phyloP scores from a whole-genome alignment of 2,113 vertebrate genomes.

The Glaucomys volans region DNA sequence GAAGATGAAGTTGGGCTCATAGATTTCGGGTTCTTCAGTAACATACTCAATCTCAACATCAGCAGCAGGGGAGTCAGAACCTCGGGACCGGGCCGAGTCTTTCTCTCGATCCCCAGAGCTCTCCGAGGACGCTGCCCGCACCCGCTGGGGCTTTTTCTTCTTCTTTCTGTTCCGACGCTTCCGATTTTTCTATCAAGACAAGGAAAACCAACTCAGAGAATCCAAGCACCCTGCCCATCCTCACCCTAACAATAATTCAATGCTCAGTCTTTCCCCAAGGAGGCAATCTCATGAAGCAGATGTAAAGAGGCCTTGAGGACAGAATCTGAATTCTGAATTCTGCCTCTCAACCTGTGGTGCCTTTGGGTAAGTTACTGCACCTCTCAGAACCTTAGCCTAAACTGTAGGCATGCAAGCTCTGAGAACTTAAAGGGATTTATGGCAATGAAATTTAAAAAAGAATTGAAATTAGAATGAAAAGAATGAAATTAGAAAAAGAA shows the following conservation, averaged over 20 bases:
- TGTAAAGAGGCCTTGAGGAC: background rate
- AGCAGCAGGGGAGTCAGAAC: conserved; percentile 79
- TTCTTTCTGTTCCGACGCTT: conserved; percentile 95
- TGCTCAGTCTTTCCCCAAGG: background rate
- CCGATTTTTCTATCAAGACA: conserved; percentile 90
- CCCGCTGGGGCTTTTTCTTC: conserved; percentile 84
- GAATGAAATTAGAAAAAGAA: no score
- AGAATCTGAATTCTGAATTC: background rate
- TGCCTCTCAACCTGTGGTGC: background rate
- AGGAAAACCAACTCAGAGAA: background rate
- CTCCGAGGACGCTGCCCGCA: conserved; percentile 60
- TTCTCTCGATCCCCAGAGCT: conserved; percentile 79
- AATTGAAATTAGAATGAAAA: no score
- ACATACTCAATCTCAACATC: conserved; percentile 94
- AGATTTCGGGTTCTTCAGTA: conserved; percentile 94
- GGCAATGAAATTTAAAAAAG: background rate
- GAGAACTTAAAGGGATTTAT: background rate
- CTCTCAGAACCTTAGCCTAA: background rate
- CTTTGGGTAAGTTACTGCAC: background rate
- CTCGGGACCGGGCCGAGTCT: conserved; percentile 79
- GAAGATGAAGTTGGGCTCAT: conserved; percentile 95
- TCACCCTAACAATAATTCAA: background rate
- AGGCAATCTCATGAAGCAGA: background rate
- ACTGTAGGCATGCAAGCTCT: background rate
- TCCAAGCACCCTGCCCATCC: background rate